phyloP scores from a whole-genome alignment of 2,797 vertebrate species.

The Clarias laeviceps region DNA sequence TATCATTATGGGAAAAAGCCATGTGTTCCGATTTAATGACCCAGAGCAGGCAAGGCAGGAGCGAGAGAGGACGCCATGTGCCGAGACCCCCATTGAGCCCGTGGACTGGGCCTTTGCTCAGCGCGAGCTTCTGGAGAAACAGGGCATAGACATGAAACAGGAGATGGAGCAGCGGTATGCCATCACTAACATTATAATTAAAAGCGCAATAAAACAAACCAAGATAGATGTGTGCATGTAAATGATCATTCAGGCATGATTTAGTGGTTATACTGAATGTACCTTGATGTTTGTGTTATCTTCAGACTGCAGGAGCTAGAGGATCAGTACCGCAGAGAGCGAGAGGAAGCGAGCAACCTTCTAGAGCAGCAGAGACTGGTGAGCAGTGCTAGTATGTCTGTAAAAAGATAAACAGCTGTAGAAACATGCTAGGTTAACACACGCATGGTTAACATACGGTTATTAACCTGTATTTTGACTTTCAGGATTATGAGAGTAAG shows the following conservation, averaged over 20 bases:
- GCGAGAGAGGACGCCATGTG: slow-evolving; percentile 90
- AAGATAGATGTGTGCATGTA: neutral
- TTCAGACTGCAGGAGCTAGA: slow-evolving; percentile 93
- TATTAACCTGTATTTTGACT: slow-evolving; percentile 10
- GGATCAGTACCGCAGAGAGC: slow-evolving; percentile 92
- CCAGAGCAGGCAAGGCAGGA: slow-evolving; percentile 96
- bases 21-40: slow-evolving; percentile 96
- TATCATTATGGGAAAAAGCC: slow-evolving; percentile 98
- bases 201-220: neutral
- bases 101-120: slow-evolving; percentile 99
- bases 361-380: slow-evolving; percentile 97
- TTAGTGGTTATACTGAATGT: neutral
- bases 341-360: slow-evolving; percentile 95
- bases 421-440: neutral
- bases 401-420: neutral
- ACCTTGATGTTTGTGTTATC: slow-evolving; percentile 13
- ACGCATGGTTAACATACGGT: too few species aligned
- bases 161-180: slow-evolving; percentile 96
- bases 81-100: slow-evolving; percentile 90
- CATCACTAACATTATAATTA: neutral
- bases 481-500: slow-evolving; percentile 96
- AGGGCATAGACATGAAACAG: slow-evolving; percentile 99
- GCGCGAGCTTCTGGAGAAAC: slow-evolving; percentile 95
- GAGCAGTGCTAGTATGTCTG: slow-evolving; percentile 52
- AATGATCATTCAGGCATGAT: neutral